These are phyloP conservation scores for Orgyia antiqua DNA, from an alignment of 2,888 invertebrate species.

Conservation along the genomic window DNA sequence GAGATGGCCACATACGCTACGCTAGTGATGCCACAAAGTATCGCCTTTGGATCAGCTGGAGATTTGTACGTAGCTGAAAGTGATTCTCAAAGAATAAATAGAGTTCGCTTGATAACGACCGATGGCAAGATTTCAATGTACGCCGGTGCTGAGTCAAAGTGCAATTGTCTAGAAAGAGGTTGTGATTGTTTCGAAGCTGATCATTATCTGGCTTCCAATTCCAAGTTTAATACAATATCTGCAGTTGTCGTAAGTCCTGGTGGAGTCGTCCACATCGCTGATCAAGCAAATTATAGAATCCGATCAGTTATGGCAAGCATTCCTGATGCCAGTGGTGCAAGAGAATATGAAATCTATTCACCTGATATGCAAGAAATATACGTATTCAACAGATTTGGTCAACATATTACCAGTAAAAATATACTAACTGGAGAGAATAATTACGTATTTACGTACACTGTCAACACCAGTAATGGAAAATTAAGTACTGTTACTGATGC, in stretches of 20 bases:
- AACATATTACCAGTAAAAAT: constrained; percentile 95
- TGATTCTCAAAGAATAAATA: constrained; percentile 95
- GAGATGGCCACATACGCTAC: constrained; percentile 95
- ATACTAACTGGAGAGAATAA: constrained; percentile 96
- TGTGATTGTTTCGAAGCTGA: constrained; percentile 96
- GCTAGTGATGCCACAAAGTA: constrained; percentile 94
- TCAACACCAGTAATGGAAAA: constrained; percentile 97
- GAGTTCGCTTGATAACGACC: constrained; percentile 93
- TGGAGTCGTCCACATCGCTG: constrained; percentile 96
- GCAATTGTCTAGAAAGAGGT: constrained; percentile 93
- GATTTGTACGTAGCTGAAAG: constrained; percentile 97
- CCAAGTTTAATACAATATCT: constrained; percentile 95
- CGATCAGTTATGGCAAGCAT: constrained; percentile 93
- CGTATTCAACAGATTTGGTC: constrained; percentile 95
- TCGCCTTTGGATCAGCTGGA: constrained; percentile 95
- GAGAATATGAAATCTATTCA: constrained; percentile 96
- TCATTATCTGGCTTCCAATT: constrained; percentile 93
- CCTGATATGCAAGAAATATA: constrained; percentile 97
- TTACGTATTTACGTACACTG: constrained; percentile 96
- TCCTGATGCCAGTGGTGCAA: constrained; percentile 88
- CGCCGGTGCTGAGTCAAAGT: constrained; percentile 95
- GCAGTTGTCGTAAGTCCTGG: constrained; percentile 96
- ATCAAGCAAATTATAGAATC: constrained; percentile 94
- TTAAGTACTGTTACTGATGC: constrained; percentile 95
- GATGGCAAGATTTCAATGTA: constrained; percentile 96